Base-by-base conservation (phyloP, 1,140 invertebrate genomes). In the Galleria mellonella region DNA sequence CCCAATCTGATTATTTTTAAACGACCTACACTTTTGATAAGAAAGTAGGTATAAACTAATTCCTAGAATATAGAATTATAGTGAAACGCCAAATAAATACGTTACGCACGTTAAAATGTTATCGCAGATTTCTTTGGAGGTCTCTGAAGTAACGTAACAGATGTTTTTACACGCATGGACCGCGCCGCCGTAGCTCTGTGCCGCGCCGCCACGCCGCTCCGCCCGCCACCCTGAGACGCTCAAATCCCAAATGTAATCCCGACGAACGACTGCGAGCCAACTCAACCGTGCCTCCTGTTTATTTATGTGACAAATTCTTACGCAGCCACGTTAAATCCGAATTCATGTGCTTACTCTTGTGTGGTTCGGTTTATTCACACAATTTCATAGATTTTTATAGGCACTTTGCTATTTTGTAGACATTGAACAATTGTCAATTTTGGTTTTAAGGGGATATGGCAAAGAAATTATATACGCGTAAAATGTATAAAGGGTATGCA, bases 241-340 rank as follows among this genome's bases (percentile, higher is more conserved):
- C 60, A 72, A 74, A 79, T 81, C 79, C 73, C 74, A 66, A 73
- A 79, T 68, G 77, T 82, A 84, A 84, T 82, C 74, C 75, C 68
- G 59, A 63, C 59, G 65, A 72, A 68, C 74, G 79, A 79, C 72
- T 83, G 66, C 61, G 67, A 72, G 61, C 64, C 72, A 76, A 81
- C 75, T 82, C 68, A 69, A 78, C 67, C 76, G 62, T 73, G 48
- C 43, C 64, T 72, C 63, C 69, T 78, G 77, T 84, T 84, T 84
- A 84, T 82, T 84, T 82, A 79, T 82, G 75, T 82, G 79, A 81
- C 77, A 82, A 84, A 82, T 83, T 79, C 75, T 74, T 69, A 70
- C 72, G 56, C 59, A 75, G 66, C 47, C 64, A 59, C 57, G 65
- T 67, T 72, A 75, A 77, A 82, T 72, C 74, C 56, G 52, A 74